A percentile compares a stretch with the other conserved stretches of the same genome.
These are phyloP conservation scores for Anadara kagoshimensis DNA, from an alignment of 1,140 invertebrate species.

Conservation along the genomic window DNA sequence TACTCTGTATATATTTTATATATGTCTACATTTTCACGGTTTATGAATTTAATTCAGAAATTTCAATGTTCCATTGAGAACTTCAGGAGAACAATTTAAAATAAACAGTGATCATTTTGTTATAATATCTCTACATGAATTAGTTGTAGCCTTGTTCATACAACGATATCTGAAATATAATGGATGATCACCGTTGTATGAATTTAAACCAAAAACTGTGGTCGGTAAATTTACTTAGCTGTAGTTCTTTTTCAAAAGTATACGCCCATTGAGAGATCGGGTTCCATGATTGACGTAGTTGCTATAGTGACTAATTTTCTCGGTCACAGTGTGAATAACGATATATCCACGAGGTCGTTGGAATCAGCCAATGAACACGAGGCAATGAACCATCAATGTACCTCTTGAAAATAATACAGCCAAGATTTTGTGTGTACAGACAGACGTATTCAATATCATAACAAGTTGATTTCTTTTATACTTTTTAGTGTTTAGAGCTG, in stretches of 20 bases:
- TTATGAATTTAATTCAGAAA: background rate
- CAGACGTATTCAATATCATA: constrained; percentile 40
- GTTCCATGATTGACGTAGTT: constrained; percentile 72
- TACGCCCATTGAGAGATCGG: constrained; percentile 57
- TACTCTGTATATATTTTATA: background rate
- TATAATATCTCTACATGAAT: constrained; percentile 34
- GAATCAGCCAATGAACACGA: constrained; percentile 62
- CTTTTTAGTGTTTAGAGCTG: constrained; percentile 60
- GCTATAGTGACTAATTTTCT: constrained; percentile 67
- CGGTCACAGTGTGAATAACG: constrained; percentile 64
- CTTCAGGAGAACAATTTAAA: constrained; percentile 33
- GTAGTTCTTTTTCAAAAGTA: constrained; percentile 14
- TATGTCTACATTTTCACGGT: constrained; percentile 8
- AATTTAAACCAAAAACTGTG: constrained; percentile 30
- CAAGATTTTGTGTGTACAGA: constrained; percentile 38
- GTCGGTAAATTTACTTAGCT: constrained; percentile 24
- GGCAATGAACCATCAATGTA: constrained; percentile 62
- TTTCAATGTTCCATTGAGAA: constrained; percentile 13
- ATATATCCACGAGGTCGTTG: constrained; percentile 62
- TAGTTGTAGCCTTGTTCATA: constrained; percentile 26
- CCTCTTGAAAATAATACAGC: constrained; percentile 45
- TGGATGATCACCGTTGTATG: constrained; percentile 30
- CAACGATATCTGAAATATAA: constrained; percentile 7
- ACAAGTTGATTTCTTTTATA: constrained; percentile 44
- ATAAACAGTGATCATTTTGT: constrained; percentile 38